Conservation (phyloP, 2,888 invertebrate genomes). For the Cantharis rustica region DNA sequence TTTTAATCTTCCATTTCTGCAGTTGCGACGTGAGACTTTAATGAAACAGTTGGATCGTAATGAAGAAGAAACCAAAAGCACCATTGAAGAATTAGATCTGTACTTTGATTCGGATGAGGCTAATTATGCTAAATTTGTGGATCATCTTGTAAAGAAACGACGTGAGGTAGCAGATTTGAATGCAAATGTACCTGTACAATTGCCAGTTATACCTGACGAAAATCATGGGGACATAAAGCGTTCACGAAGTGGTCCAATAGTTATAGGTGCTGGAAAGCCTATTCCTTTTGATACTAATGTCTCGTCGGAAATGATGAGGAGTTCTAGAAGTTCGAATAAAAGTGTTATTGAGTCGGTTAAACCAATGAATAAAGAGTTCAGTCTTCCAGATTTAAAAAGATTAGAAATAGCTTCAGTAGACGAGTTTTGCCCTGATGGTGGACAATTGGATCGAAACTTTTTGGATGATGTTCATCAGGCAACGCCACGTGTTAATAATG, state of each 20-base stretch:
- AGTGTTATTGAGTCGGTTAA: conserved; percentile 26
- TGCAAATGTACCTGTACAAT: conserved; percentile 57
- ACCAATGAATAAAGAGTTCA: conserved; percentile 31
- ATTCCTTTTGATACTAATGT: conserved; percentile 48
- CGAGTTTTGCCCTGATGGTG: conserved; percentile 76
- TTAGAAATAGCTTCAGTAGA: conserved; percentile 62
- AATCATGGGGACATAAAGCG: conserved; percentile 52
- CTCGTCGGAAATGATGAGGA: not conserved
- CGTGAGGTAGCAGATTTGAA: conserved; percentile 72
- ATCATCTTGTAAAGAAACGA: conserved; percentile 74
- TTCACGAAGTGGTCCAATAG: conserved; percentile 55
- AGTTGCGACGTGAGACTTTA: conserved; percentile 84
- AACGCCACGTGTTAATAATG: conserved; percentile 50
- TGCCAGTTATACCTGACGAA: conserved; percentile 41
- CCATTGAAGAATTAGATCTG: conserved; percentile 74
- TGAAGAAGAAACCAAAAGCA: conserved; percentile 77
- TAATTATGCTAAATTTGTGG: conserved; percentile 75
- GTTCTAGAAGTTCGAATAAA: conserved; percentile 48
- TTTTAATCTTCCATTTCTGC: conserved; percentile 91
- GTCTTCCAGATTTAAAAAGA: conserved; percentile 45
- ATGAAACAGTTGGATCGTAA: conserved; percentile 85
- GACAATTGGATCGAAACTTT: conserved; percentile 76
- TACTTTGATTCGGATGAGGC: conserved; percentile 79
- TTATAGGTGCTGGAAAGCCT: conserved; percentile 55
- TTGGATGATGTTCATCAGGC: conserved; percentile 66